Conservation (phyloP, 2,113 vertebrate species). For the human (Homo sapiens) region GRCh38 chr7:115101001-115101500, state of each 20-base stretch:
- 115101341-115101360: slow-evolving; percentile 26
- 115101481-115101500: slow-evolving; percentile 36
- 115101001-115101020: not conserved
- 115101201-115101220: not conserved
- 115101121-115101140: not conserved
- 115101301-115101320: not conserved
- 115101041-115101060: not conserved
- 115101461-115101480: not conserved
- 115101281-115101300: slow-evolving; percentile 26
- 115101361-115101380: slow-evolving; percentile 14
- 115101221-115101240: not conserved
- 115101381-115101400: slow-evolving; percentile 47
- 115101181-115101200: not conserved
- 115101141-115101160: not conserved
- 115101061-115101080: not conserved
- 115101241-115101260: not conserved
- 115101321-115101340: not conserved
- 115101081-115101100: not conserved
- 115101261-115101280: not conserved
- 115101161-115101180: not conserved
- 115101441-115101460: not conserved
- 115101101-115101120: not conserved
- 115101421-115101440: not conserved
- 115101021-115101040: not conserved
- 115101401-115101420: slow-evolving; percentile 20